Evolutionary conservation across 2,113 vertebrate genomes (phyloP).

Genomic region (Thamnaconus septentrionalis): DNA sequence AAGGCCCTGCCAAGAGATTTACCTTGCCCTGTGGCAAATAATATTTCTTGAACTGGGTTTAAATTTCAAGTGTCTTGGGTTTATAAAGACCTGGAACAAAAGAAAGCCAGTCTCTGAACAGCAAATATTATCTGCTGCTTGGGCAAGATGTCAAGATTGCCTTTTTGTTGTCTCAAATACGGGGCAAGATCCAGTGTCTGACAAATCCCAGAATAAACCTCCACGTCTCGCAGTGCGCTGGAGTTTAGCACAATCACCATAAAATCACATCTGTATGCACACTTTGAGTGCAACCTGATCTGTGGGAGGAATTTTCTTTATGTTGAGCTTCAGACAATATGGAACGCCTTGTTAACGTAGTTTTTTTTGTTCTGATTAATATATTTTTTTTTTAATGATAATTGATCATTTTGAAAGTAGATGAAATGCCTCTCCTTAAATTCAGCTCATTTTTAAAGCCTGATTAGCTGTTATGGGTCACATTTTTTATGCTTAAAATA

Average conservation of each 20-base stretch:
- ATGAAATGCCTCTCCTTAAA: too few relatives aligned
- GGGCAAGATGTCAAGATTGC: conserved; percentile 82
- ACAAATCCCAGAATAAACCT: conserved; percentile 76
- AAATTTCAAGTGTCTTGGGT: conserved; percentile 84
- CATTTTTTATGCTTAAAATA: neutral
- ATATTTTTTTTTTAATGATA: neutral
- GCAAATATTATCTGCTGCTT: conserved; percentile 81
- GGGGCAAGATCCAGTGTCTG: conserved; percentile 64
- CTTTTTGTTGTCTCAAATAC: conserved; percentile 80
- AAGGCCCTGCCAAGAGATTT: conserved; percentile 82
- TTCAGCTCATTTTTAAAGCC: neutral
- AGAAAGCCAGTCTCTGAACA: conserved; percentile 79
- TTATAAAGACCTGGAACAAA: conserved; percentile 82
- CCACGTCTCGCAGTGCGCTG: conserved; percentile 70
- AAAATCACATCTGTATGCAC: conserved; percentile 49
- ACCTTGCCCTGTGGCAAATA: conserved; percentile 83
- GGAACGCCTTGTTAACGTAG: too few relatives aligned
- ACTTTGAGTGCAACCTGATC: conserved; percentile 20
- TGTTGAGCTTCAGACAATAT: too few relatives aligned
- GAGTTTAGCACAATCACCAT: conserved; percentile 52
- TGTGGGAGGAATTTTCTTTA: neutral
- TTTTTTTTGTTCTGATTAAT: too few relatives aligned
- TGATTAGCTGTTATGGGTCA: conserved; percentile 1
- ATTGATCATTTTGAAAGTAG: too few relatives aligned
- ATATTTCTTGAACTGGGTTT: conserved; percentile 84